Evolutionary conservation across 1,140 invertebrate genomes (phyloP).

Genomic region (Zaprionus lachaisei): DNA sequence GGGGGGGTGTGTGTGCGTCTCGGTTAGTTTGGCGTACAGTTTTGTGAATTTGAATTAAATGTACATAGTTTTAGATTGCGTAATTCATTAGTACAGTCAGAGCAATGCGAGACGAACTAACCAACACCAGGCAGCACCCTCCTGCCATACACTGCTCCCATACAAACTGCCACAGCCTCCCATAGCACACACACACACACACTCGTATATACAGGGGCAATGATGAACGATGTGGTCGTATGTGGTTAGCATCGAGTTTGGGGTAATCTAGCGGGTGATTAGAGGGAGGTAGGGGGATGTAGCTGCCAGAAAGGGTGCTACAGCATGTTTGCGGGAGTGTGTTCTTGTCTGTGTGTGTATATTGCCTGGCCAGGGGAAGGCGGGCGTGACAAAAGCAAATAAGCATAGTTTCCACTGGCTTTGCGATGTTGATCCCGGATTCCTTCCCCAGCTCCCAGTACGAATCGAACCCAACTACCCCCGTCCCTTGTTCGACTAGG

Average conservation of each 20-base stretch:
- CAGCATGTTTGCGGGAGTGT: background rate
- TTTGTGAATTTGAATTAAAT: constrained; percentile 84
- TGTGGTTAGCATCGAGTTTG: constrained; percentile 70
- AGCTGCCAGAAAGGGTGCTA: constrained; percentile 27
- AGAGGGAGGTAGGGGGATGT: constrained; percentile 11
- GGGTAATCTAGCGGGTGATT: constrained; percentile 36
- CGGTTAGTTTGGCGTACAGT: constrained; percentile 81
- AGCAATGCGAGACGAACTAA: constrained; percentile 53
- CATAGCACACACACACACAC: constrained; percentile 37
- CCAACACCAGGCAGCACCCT: constrained; percentile 47
- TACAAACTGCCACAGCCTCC: background rate
- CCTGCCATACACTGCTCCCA: background rate
- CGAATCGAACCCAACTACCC: constrained; percentile 29
- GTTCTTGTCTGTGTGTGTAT: constrained; percentile 6
- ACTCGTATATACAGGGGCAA: constrained; percentile 52
- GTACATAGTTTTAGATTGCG: constrained; percentile 84
- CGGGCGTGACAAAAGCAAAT: constrained; percentile 57
- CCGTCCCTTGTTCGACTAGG: background rate
- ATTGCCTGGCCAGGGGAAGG: background rate
- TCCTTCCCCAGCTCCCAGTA: background rate
- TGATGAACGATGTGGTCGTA: constrained; percentile 84
- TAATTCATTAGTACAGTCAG: constrained; percentile 84
- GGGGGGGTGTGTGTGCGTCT: constrained; percentile 51
- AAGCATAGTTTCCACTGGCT: constrained; percentile 49
- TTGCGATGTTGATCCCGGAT: constrained; percentile 31